These are phyloP conservation scores for Eidolon dupreanum DNA, from an alignment of 2,797 vertebrate species.

Conservation along the genomic window DNA sequence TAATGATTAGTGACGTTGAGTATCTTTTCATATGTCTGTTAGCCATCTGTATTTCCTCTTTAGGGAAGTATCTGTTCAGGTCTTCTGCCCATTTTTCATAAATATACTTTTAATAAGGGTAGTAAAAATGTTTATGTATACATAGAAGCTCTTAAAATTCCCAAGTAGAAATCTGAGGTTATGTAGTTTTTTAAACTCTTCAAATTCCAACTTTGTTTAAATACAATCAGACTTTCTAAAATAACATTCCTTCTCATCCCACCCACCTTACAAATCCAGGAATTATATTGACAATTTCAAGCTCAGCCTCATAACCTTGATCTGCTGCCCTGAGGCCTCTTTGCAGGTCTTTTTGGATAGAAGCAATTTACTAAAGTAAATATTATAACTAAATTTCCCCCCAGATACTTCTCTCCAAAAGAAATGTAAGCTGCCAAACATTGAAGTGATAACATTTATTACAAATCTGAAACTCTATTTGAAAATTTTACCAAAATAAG, in stretches of 20 bases:
- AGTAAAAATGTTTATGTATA: not conserved
- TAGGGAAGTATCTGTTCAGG: no score
- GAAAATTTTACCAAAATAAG: not conserved
- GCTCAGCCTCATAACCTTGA: not conserved
- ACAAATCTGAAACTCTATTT: not conserved
- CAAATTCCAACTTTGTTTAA: not conserved
- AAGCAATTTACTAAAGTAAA: slow-evolving; percentile 18
- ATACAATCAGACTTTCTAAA: not conserved
- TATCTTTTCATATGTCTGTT: no score
- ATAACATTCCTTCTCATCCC: not conserved
- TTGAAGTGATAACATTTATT: not conserved
- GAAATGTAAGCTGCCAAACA: not conserved
- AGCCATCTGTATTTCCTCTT: no score
- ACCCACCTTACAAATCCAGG: not conserved
- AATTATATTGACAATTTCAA: not conserved
- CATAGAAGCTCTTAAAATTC: not conserved
- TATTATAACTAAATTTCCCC: not conserved
- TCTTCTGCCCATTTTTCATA: not conserved
- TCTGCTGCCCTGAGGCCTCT: not conserved
- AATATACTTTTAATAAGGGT: not conserved
- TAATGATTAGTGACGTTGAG: no score
- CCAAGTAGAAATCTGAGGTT: not conserved
- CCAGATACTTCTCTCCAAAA: not conserved
- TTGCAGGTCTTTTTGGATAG: not conserved
- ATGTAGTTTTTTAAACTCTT: not conserved